Percentiles rank a stretch among this genome's conserved stretches.
Evolutionary conservation across 2,888 invertebrate species (phyloP).

Genomic region (Eupithecia abbreviata): DNA sequence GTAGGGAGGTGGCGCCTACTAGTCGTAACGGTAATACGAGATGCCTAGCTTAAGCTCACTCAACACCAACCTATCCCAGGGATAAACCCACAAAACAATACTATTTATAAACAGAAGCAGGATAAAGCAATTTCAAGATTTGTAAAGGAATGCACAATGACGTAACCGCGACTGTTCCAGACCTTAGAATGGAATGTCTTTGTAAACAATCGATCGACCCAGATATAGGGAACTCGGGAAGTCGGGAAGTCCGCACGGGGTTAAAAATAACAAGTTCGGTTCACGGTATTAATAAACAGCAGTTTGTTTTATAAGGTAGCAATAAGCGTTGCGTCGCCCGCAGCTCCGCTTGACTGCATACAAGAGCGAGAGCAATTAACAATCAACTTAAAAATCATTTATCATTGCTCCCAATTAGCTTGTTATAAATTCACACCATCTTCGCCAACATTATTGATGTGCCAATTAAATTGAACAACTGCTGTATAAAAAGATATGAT

Average conservation of each 20-base stretch:
- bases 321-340: slow-evolving; percentile 29
- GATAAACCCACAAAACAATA: slow-evolving; percentile 46
- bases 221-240: slow-evolving; percentile 40
- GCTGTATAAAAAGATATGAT: background rate
- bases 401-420: slow-evolving; percentile 32
- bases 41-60: slow-evolving; percentile 70
- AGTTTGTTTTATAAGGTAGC: slow-evolving; percentile 37
- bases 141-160: slow-evolving; percentile 40
- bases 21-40: slow-evolving; percentile 81
- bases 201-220: slow-evolving; percentile 47
- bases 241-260: slow-evolving; percentile 35
- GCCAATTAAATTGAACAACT: slow-evolving; percentile 22
- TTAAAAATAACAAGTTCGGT: slow-evolving; percentile 41
- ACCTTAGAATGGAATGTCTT: slow-evolving; percentile 47
- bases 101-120: slow-evolving; percentile 38
- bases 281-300: slow-evolving; percentile 37
- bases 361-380: slow-evolving; percentile 31
- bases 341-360: slow-evolving; percentile 29
- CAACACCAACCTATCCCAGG: slow-evolving; percentile 44
- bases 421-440: slow-evolving; percentile 26
- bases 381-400: slow-evolving; percentile 30
- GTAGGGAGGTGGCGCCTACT: slow-evolving; percentile 68
- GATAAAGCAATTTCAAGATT: slow-evolving; percentile 34
- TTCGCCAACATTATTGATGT: slow-evolving; percentile 22
- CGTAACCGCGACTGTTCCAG: slow-evolving; percentile 42